Evolutionary conservation across 2,797 vertebrate genomes (phyloP), one percentile per base, ranked within the genome.

Genomic region (Odontamblyopus lacepedii): DNA sequence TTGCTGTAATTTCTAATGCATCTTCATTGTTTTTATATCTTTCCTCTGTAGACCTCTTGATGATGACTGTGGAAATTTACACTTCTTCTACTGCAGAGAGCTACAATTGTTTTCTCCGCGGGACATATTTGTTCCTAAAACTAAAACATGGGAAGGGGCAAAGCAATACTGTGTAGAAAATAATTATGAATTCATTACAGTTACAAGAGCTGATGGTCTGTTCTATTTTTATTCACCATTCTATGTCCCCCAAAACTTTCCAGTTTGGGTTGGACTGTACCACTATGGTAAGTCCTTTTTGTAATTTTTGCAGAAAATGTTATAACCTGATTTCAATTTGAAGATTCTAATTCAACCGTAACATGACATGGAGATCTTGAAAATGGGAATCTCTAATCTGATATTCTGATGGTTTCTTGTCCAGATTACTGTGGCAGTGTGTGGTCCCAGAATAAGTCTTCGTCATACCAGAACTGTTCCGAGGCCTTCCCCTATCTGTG

Each of bases 61-160:
- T 26, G 62, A 63, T 23, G 19, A 63, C 38, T 63, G 62, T 3
- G n/a, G 12, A 63, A 63, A 63, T 7, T n/a, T 12, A 4, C 35
- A 63, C n/a, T 63, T 63, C 38, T 63, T 63, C 62, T 44, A 2
- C 38, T 63, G 62, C 23, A 32, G 5, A 29, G 5, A 38, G 7
- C 2, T 0, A 6, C 18, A 19, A 8, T 1, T n/a, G 8, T 6
- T 2, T 55, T 0, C 3, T 53, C 1, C 16, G 1, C 11, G 1
- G 19, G 5, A 60, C 4, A n/a, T 44, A 26, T 41, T 63, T 41
- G 18, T 63, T 63, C 62, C n/a, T 4, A 5, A 44, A 26, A 63
- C 62, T 38, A 63, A 63, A 63, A 63, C 30, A n/a, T 63, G 62
- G 62, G 62, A 63, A 13, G 62, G 6, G 2, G 62, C 62, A 63